Evolutionary conservation across 1,140 invertebrate genomes (phyloP).

Genomic region (Sminthurinus signatus): DNA sequence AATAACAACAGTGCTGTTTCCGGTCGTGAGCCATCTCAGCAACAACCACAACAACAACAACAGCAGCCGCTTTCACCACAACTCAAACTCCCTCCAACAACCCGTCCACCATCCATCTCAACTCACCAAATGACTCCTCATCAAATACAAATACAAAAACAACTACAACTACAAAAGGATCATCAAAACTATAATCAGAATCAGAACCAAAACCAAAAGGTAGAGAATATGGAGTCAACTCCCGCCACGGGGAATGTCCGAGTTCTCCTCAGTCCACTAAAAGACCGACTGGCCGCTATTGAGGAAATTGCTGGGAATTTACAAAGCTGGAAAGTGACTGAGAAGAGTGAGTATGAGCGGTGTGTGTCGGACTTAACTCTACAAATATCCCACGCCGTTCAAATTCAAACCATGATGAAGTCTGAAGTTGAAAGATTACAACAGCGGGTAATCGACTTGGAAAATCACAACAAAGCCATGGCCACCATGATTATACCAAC

Average conservation of each 20-base stretch:
- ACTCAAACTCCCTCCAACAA: background rate
- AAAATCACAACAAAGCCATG: conserved; percentile 39
- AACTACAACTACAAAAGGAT: no score
- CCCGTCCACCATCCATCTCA: background rate
- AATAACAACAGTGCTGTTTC: background rate
- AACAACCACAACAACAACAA: background rate
- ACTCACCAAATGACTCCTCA: background rate
- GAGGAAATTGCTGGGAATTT: conserved; percentile 32
- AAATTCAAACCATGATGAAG: conserved; percentile 35
- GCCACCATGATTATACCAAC: conserved; percentile 40
- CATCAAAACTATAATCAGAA: no score
- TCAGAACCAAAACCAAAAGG: no score
- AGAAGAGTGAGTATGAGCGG: conserved; percentile 32
- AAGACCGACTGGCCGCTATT: conserved; percentile 30
- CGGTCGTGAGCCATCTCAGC: conserved; percentile 8
- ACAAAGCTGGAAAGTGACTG: conserved; percentile 20
- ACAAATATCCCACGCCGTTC: conserved; percentile 33
- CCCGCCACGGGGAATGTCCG: conserved; percentile 10
- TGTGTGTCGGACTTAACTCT: conserved; percentile 31
- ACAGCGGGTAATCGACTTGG: conserved; percentile 31
- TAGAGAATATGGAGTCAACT: no score
- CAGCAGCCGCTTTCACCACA: background rate
- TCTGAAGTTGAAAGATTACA: conserved; percentile 38
- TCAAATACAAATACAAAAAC: background rate
- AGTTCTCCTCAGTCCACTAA: conserved; percentile 27